These are phyloP conservation scores for Darevskia nairensis DNA, from an alignment of 2,797 vertebrate species.

Conservation along the genomic window DNA sequence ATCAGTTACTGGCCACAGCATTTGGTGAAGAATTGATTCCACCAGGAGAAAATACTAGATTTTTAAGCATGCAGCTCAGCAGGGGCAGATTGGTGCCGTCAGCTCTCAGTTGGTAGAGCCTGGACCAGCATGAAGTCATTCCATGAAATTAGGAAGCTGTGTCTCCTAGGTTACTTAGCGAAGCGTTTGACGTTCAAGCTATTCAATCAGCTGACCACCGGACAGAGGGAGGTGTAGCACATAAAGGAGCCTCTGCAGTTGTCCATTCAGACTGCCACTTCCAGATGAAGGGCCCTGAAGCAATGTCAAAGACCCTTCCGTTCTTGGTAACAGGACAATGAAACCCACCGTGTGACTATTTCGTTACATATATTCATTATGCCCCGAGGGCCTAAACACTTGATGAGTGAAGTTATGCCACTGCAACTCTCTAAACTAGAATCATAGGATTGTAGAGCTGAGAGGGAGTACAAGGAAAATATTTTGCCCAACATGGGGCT, in stretches of 20 bases:
- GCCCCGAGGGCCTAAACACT: too few relatives aligned
- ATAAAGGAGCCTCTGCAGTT: rapidly evolving
- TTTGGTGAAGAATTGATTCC: too few relatives aligned
- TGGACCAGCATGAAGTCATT: not conserved
- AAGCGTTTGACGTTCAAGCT: not conserved
- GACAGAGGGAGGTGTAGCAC: not conserved
- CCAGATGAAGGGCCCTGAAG: rapidly evolving
- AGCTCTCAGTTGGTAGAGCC: rapidly evolving
- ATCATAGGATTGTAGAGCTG: not conserved
- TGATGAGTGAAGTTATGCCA: too few relatives aligned
- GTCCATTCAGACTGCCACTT: not conserved
- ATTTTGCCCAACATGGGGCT: not conserved
- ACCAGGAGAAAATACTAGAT: too few relatives aligned
- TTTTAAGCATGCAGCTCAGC: not conserved
- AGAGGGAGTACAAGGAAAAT: too few relatives aligned
- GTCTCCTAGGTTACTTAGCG: rapidly evolving
- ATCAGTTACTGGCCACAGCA: too few relatives aligned
- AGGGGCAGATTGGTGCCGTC: constrained; percentile 27
- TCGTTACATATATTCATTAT: not conserved
- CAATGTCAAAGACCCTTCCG: not conserved
- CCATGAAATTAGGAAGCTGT: not conserved
- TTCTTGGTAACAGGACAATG: not conserved
- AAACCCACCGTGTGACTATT: not conserved
- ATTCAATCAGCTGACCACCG: not conserved
- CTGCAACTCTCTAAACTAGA: not conserved